Evolutionary conservation across 2,888 invertebrate genomes (phyloP).

Genomic region (Amphipoea oculea): DNA sequence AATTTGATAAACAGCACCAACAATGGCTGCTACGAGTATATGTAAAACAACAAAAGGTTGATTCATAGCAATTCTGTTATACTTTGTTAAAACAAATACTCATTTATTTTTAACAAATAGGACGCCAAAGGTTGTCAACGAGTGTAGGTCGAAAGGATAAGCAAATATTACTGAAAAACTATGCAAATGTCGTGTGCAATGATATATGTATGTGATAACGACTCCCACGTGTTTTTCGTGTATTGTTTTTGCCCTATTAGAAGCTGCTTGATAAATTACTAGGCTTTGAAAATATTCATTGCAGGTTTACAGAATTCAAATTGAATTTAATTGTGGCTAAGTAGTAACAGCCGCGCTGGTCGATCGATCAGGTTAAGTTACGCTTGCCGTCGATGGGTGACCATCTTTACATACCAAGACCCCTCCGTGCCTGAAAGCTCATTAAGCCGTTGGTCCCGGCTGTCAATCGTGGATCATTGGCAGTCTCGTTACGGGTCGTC

Average conservation of each 20-base stretch:
- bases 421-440: no score
- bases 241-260: conserved; percentile 2
- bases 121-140: conserved; percentile 48
- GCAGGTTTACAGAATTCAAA: neutral
- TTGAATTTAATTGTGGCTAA: no score
- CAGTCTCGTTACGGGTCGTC: no score
- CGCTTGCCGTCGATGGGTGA: no score
- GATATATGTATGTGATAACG: conserved; percentile 7
- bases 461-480: no score
- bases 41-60: conserved; percentile 48
- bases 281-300: neutral
- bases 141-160: conserved; percentile 50
- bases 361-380: no score
- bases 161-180: conserved; percentile 52
- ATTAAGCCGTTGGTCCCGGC: no score
- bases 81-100: conserved; percentile 54
- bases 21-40: conserved; percentile 33
- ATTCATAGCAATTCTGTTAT: conserved; percentile 45
- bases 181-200: conserved; percentile 18
- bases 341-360: no score
- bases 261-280: neutral
- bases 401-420: no score
- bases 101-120: conserved; percentile 44
- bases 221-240: conserved; percentile 32
- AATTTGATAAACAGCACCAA: conserved; percentile 37